Evolutionary conservation across 23 tunicate species (phyloP), one percentile per base, ranked within the genome.

Genomic region (Pegea sp.): DNA sequence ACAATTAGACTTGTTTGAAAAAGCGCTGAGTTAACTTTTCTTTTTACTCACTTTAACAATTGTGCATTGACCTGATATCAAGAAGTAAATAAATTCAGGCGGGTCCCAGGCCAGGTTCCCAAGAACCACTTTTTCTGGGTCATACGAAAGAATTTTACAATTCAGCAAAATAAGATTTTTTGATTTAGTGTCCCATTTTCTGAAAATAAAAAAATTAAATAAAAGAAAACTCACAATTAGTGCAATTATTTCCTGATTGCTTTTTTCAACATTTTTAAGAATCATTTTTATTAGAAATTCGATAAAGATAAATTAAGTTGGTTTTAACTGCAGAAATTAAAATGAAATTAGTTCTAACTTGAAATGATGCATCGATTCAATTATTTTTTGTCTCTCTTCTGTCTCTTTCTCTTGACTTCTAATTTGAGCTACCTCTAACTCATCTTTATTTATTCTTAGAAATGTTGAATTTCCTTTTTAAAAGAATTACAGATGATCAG

Each of bases 351-450:
- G 3, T 42, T 3, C 69, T 33, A 34, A 84, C 95, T 61, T 52
- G 59, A 84, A 84, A 59, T 62, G 74, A 0, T 77, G 70, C 1
- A 74, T 57, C 0, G 84, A 67, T 48, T 51, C 49, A 11, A 84
- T 38, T 51, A 74, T 74, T 11, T 59, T 50, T 0, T 64, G 66
- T 38, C 70, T 61, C 29, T 74, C 95, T 0, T 62, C 32, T 77
- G 76, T 69, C 58, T 84, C 84, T 50, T 67, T 69, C 38, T 84
- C 95, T 29, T 67, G 68, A 58, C 95, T 84, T 22, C 84, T 44
- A 26, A 69, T 43, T 29, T 69, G 28, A 19, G 65, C 95, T 56
- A 84, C 58, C 27, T 84, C 66, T 31, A 84, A 74, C 29, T 84
- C 95, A 19, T 64, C 68, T 49, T 76, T 74, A 58, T 84, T 77